phyloP scores from a whole-genome alignment of 1,140 invertebrate genomes.

The Pseudoatta argentina region DNA sequence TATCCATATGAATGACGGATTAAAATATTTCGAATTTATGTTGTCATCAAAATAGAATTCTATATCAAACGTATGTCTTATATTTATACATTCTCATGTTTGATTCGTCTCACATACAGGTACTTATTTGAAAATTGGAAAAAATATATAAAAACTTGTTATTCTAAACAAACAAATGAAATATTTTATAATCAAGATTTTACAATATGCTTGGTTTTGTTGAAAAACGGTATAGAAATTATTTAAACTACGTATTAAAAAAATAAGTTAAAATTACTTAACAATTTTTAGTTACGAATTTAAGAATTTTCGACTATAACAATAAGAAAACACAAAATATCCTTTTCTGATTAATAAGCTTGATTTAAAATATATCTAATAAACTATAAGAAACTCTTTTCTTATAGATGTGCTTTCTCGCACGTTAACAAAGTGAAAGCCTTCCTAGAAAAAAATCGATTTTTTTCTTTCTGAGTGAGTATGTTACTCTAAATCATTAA shows the following conservation, averaged over 20 bases:
- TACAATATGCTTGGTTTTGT: neutral
- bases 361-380: no score
- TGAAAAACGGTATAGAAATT: neutral
- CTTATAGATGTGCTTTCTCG: no score
- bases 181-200: neutral
- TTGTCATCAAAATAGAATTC: neutral
- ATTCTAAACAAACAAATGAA: neutral
- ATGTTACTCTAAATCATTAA: no score
- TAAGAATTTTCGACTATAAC: no score
- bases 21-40: slow-evolving; percentile 1
- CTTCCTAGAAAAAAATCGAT: no score
- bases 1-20: neutral
- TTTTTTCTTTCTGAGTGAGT: no score
- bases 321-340: no score
- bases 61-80: neutral
- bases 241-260: neutral
- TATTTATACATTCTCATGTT: neutral
- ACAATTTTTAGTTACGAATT: neutral
- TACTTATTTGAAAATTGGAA: neutral
- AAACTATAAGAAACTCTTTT: no score
- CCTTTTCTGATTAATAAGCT: no score
- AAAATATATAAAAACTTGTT: neutral
- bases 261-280: slow-evolving; percentile 17
- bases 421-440: no score
- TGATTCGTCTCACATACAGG: neutral